Evolutionary conservation across 2,113 vertebrate species (phyloP).

Genomic region (Ranitomeya variabilis): DNA sequence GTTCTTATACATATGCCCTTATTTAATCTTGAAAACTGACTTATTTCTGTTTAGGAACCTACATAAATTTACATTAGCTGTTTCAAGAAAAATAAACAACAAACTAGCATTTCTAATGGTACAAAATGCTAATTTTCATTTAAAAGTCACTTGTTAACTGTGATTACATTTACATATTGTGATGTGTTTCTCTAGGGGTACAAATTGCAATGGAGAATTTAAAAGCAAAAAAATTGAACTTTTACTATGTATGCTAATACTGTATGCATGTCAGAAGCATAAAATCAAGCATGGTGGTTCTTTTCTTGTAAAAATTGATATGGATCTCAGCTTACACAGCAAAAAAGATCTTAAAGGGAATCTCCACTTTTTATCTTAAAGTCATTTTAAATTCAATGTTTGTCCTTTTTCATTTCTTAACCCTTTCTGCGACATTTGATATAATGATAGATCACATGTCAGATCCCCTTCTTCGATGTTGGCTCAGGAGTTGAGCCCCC

Average conservation of each 20-base stretch:
- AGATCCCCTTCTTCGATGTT: too few species aligned
- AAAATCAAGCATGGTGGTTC: not conserved
- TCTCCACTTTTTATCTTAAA: too few species aligned
- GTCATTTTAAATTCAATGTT: too few species aligned
- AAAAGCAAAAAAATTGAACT: not conserved
- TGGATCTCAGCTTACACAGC: not conserved
- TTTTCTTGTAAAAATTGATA: not conserved
- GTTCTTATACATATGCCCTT: slow-evolving; percentile 46
- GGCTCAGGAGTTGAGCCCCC: too few species aligned
- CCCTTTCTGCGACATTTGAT: too few species aligned
- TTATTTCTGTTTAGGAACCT: not conserved
- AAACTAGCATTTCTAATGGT: not conserved
- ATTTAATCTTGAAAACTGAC: slow-evolving; percentile 48
- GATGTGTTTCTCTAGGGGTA: not conserved
- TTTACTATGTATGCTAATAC: not conserved
- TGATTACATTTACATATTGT: not conserved
- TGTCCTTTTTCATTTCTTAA: too few species aligned
- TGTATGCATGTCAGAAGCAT: too few species aligned
- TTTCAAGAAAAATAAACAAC: not conserved
- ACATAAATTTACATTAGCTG: slow-evolving; percentile 3
- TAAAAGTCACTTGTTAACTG: not conserved
- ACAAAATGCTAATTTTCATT: not conserved
- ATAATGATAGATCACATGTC: too few species aligned
- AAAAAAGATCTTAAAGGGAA: too few species aligned
- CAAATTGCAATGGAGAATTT: not conserved